phyloP scores from a whole-genome alignment of 1,140 invertebrate genomes.

The Latrodectus geometricus region DNA sequence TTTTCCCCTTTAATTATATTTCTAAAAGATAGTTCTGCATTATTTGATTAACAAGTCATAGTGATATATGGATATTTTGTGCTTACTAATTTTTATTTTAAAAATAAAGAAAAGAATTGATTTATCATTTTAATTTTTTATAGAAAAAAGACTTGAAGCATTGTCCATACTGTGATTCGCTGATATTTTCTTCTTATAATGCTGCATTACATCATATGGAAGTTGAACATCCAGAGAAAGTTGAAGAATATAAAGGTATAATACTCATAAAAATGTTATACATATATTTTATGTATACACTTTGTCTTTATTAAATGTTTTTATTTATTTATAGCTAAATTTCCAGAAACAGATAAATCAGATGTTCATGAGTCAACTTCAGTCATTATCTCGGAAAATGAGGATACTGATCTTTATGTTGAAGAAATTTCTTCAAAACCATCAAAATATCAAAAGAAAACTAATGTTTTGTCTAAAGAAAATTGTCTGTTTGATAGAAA shows the following conservation, averaged over 20 bases:
- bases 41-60: no score
- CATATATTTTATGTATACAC: background rate
- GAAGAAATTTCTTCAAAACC: background rate
- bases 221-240: slow-evolving; percentile 45
- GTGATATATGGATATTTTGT: no score
- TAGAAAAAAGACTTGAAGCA: slow-evolving; percentile 33
- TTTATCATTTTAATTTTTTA: background rate
- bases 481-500: background rate
- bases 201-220: slow-evolving; percentile 43
- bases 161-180: slow-evolving; percentile 31
- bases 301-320: background rate
- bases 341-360: background rate
- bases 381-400: background rate
- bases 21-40: no score
- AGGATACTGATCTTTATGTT: background rate
- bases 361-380: background rate
- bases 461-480: slow-evolving; percentile 27
- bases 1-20: no score
- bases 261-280: background rate
- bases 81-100: no score
- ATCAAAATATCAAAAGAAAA: background rate
- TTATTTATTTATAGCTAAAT: slow-evolving; percentile 4
- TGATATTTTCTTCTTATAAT: slow-evolving; percentile 31
- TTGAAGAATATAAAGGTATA: slow-evolving; percentile 51
- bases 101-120: background rate